Conservation (phyloP, 2,113 vertebrate species). For the Petroica traversi region DNA sequence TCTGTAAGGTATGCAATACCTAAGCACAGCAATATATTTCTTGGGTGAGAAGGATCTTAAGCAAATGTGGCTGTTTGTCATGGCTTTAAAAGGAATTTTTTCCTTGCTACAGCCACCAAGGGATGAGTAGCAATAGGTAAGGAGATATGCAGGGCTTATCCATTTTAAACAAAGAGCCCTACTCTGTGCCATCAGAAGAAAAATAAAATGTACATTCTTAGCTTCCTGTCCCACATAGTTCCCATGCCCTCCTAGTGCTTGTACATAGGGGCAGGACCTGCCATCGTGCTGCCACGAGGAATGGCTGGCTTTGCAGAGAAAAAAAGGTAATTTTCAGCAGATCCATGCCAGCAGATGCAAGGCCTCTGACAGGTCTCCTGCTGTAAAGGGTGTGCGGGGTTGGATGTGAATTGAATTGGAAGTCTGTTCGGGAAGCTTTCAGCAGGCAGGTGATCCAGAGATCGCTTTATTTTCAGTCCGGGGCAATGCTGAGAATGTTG, state of each 20-base stretch:
- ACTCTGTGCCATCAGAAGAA: accelerated
- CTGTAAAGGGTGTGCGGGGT: background rate
- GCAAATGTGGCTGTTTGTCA: background rate
- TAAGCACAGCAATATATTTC: background rate
- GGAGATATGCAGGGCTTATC: background rate
- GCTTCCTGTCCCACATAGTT: background rate
- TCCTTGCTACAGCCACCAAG: background rate
- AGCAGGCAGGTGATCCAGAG: background rate
- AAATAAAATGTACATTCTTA: background rate
- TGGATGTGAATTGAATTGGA: background rate
- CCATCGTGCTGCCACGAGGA: accelerated
- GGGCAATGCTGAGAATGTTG: background rate
- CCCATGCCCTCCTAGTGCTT: background rate
- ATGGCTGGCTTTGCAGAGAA: background rate
- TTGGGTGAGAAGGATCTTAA: background rate
- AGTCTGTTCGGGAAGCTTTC: background rate
- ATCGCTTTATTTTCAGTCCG: background rate
- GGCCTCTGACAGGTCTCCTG: background rate
- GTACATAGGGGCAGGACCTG: background rate
- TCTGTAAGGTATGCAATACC: background rate
- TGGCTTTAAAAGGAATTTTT: background rate
- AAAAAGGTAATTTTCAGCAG: background rate
- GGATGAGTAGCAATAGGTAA: background rate
- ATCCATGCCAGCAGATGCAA: background rate
- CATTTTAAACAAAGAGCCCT: background rate